Conservation (phyloP, 2,888 invertebrate species). For the Prenolepis imparis region DNA sequence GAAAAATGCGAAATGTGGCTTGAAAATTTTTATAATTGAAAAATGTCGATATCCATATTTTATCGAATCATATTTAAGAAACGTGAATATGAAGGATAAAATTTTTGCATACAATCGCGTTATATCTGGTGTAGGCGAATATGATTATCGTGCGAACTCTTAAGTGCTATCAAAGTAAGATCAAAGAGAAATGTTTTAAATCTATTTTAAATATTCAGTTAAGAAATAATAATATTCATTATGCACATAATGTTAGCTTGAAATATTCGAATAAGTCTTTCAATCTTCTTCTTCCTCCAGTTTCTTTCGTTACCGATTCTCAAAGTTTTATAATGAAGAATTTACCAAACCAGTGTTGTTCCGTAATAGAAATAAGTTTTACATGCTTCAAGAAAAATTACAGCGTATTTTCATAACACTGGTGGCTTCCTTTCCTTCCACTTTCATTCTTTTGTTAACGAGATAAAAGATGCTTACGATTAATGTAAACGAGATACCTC, state of each 20-base stretch:
- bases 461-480: slow-evolving; percentile 35
- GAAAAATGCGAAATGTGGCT: slow-evolving; percentile 19
- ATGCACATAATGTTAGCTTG: not conserved
- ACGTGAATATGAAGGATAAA: not conserved
- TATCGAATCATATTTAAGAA: not conserved
- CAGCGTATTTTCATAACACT: slow-evolving; percentile 37
- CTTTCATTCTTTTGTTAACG: slow-evolving; percentile 41
- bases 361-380: slow-evolving; percentile 11
- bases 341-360: slow-evolving; percentile 12
- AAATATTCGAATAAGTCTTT: slow-evolving; percentile 6
- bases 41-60: not conserved
- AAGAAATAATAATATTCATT: slow-evolving; percentile 12
- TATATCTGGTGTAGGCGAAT: not conserved
- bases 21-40: not conserved
- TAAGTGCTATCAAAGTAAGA: not conserved
- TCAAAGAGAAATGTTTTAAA: not conserved
- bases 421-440: not conserved
- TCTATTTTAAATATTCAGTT: slow-evolving; percentile 1
- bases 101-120: not conserved
- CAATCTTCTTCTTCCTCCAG: not conserved
- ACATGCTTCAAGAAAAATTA: slow-evolving; percentile 26
- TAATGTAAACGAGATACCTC: slow-evolving; percentile 50
- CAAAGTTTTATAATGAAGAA: not conserved
- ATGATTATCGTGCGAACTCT: not conserved
- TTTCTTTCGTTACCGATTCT: not conserved